Base-by-base conservation (phyloP, 2,888 invertebrate genomes). In the Ophonus ardosiacus region DNA sequence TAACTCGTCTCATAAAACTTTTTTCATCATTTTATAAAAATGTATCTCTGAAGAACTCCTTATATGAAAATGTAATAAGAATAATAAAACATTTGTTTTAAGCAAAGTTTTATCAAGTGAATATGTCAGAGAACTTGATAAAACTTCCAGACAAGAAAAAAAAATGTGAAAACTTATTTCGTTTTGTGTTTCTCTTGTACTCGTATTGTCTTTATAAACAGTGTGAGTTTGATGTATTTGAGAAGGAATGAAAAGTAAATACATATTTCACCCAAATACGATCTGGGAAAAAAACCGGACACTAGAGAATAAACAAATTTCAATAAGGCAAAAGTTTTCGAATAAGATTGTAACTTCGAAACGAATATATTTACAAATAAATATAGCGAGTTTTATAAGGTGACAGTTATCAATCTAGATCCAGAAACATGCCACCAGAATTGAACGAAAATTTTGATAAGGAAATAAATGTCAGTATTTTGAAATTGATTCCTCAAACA, bases 161-260 rank as follows among this genome's bases (percentile, higher is more conserved):
- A 43, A 13, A 43, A 0, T 43, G 40, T 17, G 1, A n/a, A 40
- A 74, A 74, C 17, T 74, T 74, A 74, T 40, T 74, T 74, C 38
- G 71, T 43, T 43, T 74, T 74, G 15, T 65, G 6, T 71, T 65
- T 13, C 21, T 71, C 4, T 74, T 7, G 31, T 68, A 15, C 15
- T 15, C 40, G 71, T 74, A 43, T 74, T 74, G 71, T 74, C 71
- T 74, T 74, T 74, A 74, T 74, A 74, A 74, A 74, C 71, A 43
- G 15, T 15, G 17, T 15, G 38, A 71, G 40, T 71, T 38, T 71
- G 68, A 71, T 38, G 10, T 63, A 21, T 63, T 63, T 18, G 63
- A 21, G 21, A 13, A 0, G 63, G 31, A 8, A 68, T 68, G 68
- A 43, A 74, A 74, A 74, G 71, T 74, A 74, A 74, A 74, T 74